Conservation (phyloP, 2,113 vertebrate genomes). For the Nanorana parkeri region DNA sequence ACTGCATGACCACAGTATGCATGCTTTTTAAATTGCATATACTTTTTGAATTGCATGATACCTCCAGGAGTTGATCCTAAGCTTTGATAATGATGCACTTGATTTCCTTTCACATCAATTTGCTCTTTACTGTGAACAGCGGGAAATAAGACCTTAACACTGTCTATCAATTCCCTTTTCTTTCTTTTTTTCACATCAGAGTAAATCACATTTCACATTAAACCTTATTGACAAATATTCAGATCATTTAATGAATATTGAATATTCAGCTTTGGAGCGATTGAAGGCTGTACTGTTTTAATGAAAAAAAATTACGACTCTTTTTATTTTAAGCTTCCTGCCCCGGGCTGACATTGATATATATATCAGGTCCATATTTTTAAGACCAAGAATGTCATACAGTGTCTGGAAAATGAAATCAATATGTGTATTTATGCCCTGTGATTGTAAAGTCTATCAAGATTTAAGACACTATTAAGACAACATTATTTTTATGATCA, state of each 20-base stretch:
- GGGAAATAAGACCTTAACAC: background rate
- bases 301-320: slow-evolving; percentile 7
- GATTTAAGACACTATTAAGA: slow-evolving; percentile 56
- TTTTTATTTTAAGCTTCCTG: slow-evolving; percentile 28
- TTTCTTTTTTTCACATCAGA: background rate
- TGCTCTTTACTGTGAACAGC: background rate
- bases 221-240: slow-evolving; percentile 40
- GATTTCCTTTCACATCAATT: background rate
- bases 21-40: too few relatives aligned
- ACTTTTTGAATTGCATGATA: too few relatives aligned
- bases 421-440: slow-evolving; percentile 53
- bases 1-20: too few relatives aligned
- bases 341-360: slow-evolving; percentile 40
- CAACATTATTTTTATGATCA: slow-evolving; percentile 55
- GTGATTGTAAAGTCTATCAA: slow-evolving; percentile 54
- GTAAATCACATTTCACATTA: slow-evolving; percentile 33
- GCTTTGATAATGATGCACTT: too few relatives aligned
- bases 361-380: slow-evolving; percentile 45
- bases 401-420: slow-evolving; percentile 52
- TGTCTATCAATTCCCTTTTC: slow-evolving; percentile 1
- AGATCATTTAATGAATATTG: slow-evolving; percentile 40
- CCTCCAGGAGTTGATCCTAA: too few relatives aligned
- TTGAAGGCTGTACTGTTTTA: slow-evolving; percentile 8
- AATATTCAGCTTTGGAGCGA: slow-evolving; percentile 16
- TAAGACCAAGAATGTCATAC: slow-evolving; percentile 38